Conservation (phyloP, 2,113 vertebrate genomes). For the Solea senegalensis region DNA sequence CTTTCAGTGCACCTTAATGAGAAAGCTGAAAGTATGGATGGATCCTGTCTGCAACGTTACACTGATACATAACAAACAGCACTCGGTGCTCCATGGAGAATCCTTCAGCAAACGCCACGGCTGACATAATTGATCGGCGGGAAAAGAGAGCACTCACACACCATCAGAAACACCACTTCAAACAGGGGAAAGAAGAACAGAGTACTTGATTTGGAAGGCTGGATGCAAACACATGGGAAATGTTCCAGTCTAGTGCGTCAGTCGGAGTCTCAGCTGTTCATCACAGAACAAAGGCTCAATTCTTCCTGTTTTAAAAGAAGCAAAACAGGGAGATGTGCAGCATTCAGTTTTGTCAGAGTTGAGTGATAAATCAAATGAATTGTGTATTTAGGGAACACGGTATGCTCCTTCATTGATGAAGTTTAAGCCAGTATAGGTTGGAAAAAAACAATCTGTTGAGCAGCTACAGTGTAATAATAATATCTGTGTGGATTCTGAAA, state of each 20-base stretch:
- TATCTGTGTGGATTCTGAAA: no score
- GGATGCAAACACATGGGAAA: not conserved
- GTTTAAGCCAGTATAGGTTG: no score
- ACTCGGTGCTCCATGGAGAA: not conserved
- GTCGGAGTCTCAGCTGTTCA: not conserved
- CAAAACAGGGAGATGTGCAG: not conserved
- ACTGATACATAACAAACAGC: not conserved
- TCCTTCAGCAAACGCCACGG: conserved; percentile 6
- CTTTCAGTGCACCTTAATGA: no score
- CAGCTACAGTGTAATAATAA: no score
- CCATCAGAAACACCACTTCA: conserved; percentile 16
- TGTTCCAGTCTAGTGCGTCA: not conserved
- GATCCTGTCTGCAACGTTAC: no score
- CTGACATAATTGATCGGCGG: conserved; percentile 17
- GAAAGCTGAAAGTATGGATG: no score
- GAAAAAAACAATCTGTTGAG: no score
- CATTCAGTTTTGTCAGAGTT: not conserved
- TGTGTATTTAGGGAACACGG: no score
- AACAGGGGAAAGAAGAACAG: conserved; percentile 15
- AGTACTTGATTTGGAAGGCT: not conserved
- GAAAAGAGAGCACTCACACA: conserved; percentile 4
- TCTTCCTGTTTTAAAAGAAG: not conserved
- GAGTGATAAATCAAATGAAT: no score
- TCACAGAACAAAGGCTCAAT: not conserved
- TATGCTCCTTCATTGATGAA: no score